Base-by-base conservation (phyloP, 1,140 invertebrate species). In the Xylocopa sonorina region DNA sequence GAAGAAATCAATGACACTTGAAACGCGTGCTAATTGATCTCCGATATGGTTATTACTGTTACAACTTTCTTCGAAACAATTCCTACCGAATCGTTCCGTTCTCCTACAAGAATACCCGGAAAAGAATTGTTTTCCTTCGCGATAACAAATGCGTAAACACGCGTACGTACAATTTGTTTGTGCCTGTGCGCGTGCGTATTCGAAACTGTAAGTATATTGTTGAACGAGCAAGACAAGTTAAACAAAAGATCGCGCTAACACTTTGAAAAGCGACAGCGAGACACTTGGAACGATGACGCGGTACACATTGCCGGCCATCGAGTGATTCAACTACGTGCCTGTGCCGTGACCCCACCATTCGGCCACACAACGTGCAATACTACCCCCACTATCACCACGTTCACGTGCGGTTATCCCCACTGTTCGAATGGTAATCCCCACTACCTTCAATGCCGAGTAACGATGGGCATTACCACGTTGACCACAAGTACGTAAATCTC, bases 261-360 rank as follows among this genome's bases (percentile, higher is more conserved):
- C 53, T 62, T 60, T 24, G 60, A 57, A 60, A 69, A 76, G 58
- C 62, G 57, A 48, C 80, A 85, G 58, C 82, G 86, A 89, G 60
- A 77, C 83, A 85, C 84, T 85, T 81, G 78, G 85, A 80, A 84
- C 84, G 89, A 86, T 86, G 85, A 87, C 88, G 89, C 87, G 83
- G 76, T 76, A 85, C 86, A 87, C 90, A 90, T 90, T 91, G 89
- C 89, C 88, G 87, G 81, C 77, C 79, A 79, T 73, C 77, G 80
- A 78, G 79, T 63, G 75, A 86, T 80, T 74, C 71, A 60, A 41
- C 67, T n/a, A 46, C 69, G 74, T 81, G 67, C 68, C 84, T 84
- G 63, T 55, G 73, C 64, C n/a, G 9, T 55, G 18, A 57, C 82
- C 84, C 76, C 69, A 41, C 79, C 48, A 63, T 62, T 55, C 34